Base-by-base conservation (phyloP, 1,140 invertebrate genomes). In the Zaprionus ghesquierei region DNA sequence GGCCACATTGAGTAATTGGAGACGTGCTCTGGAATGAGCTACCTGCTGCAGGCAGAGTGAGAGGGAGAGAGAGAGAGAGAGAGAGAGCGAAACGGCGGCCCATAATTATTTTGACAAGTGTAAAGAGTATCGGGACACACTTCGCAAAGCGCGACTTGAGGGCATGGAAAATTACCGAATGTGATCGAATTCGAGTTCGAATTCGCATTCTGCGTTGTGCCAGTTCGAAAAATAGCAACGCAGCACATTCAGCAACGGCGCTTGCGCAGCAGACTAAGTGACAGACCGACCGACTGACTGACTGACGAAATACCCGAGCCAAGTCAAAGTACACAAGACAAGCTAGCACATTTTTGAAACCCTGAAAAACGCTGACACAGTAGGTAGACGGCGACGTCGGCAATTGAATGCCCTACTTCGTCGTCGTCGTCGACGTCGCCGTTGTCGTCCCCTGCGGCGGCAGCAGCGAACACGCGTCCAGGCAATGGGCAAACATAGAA, bases 301-400 rank as follows among this genome's bases (percentile, higher is more conserved):
- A 56, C 41, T 8, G 29, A 54, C 31, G 27, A 51, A 38, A 10
- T 10, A 10, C 31, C 29, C 15, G 20, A 35, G 23, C 51, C 15
- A 31, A 61, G 64, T 38, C 70, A 69, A 61, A 69, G 38, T 68
- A 73, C 44, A 41, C 8, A 8, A 15, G 3, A 41, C 35, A 69
- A 74, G 18, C 25, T 44, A 13, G 44, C 33, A 66, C 29, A 31
- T 38, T 41, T 68, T 73, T 72, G 61, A 75, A 75, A 71, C 75
- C 75, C 75, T 78, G 68, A 86, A 78, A 86, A 51, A 56, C 23
- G 81, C 81, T 86, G 81, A 86, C 82, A 66, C 35, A 73, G 81
- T 86, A 81, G 78, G 78, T 87, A 86, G 81, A 59, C 49, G 18
- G 33, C 27, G 29, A 55, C 53, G 29, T 35, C 50, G 29, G 4